Evolutionary conservation across 2,888 invertebrate species (phyloP).

Genomic region (Panzeria rudis): DNA sequence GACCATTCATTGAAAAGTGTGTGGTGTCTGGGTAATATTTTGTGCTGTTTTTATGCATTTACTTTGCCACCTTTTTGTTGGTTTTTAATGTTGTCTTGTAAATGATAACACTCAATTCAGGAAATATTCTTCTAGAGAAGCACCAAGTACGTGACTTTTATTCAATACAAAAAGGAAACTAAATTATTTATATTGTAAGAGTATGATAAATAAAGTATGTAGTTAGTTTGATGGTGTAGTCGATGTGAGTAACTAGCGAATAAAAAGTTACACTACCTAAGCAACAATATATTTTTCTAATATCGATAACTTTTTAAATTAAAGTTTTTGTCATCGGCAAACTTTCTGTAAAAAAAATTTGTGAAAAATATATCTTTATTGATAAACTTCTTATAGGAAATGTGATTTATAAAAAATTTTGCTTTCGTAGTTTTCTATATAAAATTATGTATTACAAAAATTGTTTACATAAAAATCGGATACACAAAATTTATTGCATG

Average conservation of each 20-base stretch:
- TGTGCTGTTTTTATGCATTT: conserved; percentile 49
- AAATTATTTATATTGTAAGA: conserved; percentile 49
- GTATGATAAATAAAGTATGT: conserved; percentile 20
- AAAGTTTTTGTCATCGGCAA: too few species aligned
- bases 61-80: conserved; percentile 67
- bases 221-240: not conserved
- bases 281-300: too few species aligned
- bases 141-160: conserved; percentile 67
- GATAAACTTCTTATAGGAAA: too few species aligned
- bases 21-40: not conserved
- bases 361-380: too few species aligned
- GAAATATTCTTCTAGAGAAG: conserved; percentile 61
- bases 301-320: too few species aligned
- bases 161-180: conserved; percentile 51
- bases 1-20: conserved; percentile 41
- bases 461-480: too few species aligned
- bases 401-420: too few species aligned
- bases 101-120: conserved; percentile 63
- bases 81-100: conserved; percentile 56
- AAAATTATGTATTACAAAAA: too few species aligned
- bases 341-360: too few species aligned
- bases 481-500: too few species aligned
- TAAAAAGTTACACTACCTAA: not conserved
- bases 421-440: too few species aligned
- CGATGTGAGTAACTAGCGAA: not conserved